Conservation (phyloP, 2,797 vertebrate species). For the Catharus ustulatus region DNA sequence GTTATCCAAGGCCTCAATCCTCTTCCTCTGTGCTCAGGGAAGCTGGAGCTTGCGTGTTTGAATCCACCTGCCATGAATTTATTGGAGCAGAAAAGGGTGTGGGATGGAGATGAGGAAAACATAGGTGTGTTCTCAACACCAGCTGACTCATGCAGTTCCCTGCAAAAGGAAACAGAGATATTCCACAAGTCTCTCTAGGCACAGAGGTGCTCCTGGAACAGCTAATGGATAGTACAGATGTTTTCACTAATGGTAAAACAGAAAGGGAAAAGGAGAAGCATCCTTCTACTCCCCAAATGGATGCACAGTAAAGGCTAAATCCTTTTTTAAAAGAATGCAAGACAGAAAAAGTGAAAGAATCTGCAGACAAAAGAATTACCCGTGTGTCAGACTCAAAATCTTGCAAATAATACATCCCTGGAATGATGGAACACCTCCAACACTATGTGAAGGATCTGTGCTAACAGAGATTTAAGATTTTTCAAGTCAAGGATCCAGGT, state of each 20-base stretch:
- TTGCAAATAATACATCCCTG: background rate
- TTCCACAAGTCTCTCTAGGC: background rate
- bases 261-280: background rate
- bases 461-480: slow-evolving; percentile 37
- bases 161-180: background rate
- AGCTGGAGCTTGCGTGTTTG: background rate
- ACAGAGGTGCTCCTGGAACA: background rate
- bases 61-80: background rate
- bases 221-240: background rate
- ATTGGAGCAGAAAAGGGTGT: slow-evolving; percentile 25
- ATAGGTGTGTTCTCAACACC: background rate
- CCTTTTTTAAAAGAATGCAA: background rate
- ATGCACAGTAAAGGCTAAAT: background rate
- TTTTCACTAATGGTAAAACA: background rate
- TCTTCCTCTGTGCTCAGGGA: slow-evolving; percentile 53
- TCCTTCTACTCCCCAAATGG: background rate
- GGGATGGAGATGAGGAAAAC: slow-evolving; percentile 9
- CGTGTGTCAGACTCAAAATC: background rate
- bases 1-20: slow-evolving; percentile 74
- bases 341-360: background rate
- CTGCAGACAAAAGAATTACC: background rate
- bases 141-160: background rate
- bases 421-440: background rate
- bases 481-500: slow-evolving; percentile 74
- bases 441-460: background rate